Percentiles rank a stretch among this genome's conserved stretches.
Evolutionary conservation across 2,113 vertebrate species (phyloP).

Genomic region (Bettongia penicillata): DNA sequence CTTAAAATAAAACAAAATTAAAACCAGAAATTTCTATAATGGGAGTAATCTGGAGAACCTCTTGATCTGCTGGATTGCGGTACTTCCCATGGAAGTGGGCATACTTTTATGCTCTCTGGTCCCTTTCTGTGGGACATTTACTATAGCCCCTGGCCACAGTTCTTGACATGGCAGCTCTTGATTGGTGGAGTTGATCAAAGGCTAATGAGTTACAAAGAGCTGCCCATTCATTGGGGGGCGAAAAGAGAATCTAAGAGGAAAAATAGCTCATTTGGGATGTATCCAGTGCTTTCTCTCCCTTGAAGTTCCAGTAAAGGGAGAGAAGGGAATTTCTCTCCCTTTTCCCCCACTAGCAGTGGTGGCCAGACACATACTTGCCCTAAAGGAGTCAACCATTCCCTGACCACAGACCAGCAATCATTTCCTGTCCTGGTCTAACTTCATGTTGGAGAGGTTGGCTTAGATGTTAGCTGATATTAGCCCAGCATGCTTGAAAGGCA

Average conservation of each 20-base stretch:
- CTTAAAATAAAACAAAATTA: neutral
- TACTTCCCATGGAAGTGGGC: neutral
- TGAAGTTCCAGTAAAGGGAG: neutral
- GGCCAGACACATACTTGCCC: neutral
- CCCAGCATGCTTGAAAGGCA: neutral
- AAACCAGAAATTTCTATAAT: neutral
- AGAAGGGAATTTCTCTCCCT: neutral
- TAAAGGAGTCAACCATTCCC: neutral
- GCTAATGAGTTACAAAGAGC: neutral
- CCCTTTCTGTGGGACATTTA: neutral
- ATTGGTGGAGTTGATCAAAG: neutral
- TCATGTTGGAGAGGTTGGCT: neutral
- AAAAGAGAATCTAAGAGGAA: neutral
- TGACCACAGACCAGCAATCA: neutral
- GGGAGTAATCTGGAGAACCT: neutral
- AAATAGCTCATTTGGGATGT: neutral
- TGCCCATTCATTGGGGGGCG: neutral
- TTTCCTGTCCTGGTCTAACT: neutral
- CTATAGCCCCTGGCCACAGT: neutral
- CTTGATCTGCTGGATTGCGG: neutral
- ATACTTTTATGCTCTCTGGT: neutral
- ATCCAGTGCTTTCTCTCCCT: neutral
- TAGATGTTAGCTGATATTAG: neutral
- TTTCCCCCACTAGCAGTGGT: neutral
- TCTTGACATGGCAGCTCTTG: neutral